phyloP scores from a whole-genome alignment of 2,888 invertebrate genomes.

The Hesperia comma region DNA sequence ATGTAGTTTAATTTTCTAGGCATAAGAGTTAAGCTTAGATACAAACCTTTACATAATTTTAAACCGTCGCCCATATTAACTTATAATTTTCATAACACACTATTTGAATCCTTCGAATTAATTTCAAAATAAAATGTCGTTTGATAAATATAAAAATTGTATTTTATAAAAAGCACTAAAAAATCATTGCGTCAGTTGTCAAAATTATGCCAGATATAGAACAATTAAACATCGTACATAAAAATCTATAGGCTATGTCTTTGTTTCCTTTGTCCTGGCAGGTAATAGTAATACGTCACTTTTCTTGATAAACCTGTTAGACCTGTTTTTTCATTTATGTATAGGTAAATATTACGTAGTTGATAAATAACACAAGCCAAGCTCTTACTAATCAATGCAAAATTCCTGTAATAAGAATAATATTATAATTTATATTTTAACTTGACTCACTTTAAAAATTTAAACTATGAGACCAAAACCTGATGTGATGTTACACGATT shows the following conservation, averaged over 20 bases:
- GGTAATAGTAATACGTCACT: neutral
- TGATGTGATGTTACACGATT: too few species aligned
- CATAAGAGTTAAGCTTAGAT: neutral
- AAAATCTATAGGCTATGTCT: slow-evolving; percentile 63
- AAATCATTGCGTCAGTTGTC: slow-evolving; percentile 81
- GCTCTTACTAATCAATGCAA: too few species aligned
- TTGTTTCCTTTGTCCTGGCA: slow-evolving; percentile 7
- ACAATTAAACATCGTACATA: slow-evolving; percentile 63
- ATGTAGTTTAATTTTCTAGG: neutral
- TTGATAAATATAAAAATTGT: slow-evolving; percentile 71
- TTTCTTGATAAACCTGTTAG: too few species aligned
- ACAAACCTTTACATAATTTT: slow-evolving; percentile 71
- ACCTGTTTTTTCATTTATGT: too few species aligned
- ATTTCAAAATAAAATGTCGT: slow-evolving; percentile 63
- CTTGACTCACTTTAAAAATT: too few species aligned
- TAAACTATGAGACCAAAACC: too few species aligned
- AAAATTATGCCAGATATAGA: slow-evolving; percentile 63
- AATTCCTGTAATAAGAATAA: too few species aligned
- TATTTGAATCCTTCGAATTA: slow-evolving; percentile 56
- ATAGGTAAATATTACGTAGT: too few species aligned
- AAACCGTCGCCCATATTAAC: slow-evolving; percentile 76
- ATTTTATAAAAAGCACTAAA: slow-evolving; percentile 68
- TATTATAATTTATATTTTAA: too few species aligned
- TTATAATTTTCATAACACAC: slow-evolving; percentile 76
- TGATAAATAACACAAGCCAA: too few species aligned